These are phyloP conservation scores for Dendrolimus kikuchii DNA, from an alignment of 1,140 invertebrate species.

Conservation along the genomic window DNA sequence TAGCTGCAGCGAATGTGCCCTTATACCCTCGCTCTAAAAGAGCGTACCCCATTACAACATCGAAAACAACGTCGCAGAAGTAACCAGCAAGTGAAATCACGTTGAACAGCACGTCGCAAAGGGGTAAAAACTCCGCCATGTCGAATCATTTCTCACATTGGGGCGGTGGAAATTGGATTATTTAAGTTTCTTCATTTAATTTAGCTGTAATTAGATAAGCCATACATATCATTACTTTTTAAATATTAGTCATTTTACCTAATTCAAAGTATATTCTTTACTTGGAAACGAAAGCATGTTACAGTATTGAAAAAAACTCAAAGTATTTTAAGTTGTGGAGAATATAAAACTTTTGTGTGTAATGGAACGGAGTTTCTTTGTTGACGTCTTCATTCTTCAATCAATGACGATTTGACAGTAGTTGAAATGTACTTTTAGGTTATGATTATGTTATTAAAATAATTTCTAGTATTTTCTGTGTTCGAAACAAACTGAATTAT, in stretches of 20 bases:
- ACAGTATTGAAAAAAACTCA: too few relatives aligned
- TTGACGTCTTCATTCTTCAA: slow-evolving; percentile 7
- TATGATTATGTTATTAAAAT: too few relatives aligned
- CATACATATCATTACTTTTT: too few relatives aligned
- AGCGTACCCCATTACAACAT: slow-evolving; percentile 88
- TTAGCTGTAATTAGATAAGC: neutral
- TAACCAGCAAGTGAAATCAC: slow-evolving; percentile 92
- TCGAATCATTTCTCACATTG: slow-evolving; percentile 44
- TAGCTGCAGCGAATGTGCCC: slow-evolving; percentile 76
- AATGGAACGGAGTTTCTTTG: slow-evolving; percentile 11
- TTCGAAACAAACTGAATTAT: slow-evolving; percentile 22
- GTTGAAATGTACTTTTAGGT: too few relatives aligned
- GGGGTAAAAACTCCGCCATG: slow-evolving; percentile 85
- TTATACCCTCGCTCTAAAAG: slow-evolving; percentile 78
- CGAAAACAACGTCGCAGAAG: slow-evolving; percentile 93
- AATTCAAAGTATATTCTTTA: too few relatives aligned
- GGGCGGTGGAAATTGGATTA: neutral
- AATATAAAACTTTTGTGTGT: too few relatives aligned
- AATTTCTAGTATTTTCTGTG: slow-evolving; percentile 15
- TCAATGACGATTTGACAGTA: neutral
- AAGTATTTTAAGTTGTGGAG: too few relatives aligned
- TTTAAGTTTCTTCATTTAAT: neutral
- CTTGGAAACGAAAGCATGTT: too few relatives aligned
- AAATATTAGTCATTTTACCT: too few relatives aligned
- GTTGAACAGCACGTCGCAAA: slow-evolving; percentile 93